Evolutionary conservation across 2,113 vertebrate species (phyloP).

Genomic region (Nerophis ophidion): DNA sequence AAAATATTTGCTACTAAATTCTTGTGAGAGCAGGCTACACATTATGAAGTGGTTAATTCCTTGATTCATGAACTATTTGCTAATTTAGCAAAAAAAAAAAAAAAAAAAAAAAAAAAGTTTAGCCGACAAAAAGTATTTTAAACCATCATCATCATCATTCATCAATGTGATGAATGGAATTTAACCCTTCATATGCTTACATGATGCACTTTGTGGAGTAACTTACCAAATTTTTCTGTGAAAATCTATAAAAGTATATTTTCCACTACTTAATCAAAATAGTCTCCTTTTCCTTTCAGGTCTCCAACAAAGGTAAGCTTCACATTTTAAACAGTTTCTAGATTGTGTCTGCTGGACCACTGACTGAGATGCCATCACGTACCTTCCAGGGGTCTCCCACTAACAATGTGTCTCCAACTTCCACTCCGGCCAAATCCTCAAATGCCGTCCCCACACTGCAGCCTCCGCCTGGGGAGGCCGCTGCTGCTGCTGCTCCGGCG

Average conservation of each 20-base stretch:
- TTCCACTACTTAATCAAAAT: neutral
- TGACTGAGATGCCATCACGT: neutral
- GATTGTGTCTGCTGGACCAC: neutral
- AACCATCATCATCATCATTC: neutral
- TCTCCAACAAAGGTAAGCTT: slow-evolving; percentile 70
- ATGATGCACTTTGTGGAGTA: slow-evolving; percentile 2
- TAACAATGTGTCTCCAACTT: slow-evolving; percentile 90
- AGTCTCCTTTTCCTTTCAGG: slow-evolving; percentile 39
- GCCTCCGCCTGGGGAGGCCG: slow-evolving; percentile 77
- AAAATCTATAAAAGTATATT: neutral
- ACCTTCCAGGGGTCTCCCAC: slow-evolving; percentile 86
- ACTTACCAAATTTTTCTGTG: slow-evolving; percentile 6
- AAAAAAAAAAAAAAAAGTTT: neutral
- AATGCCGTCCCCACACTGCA: slow-evolving; percentile 85
- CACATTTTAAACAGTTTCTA: neutral
- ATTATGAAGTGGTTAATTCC: slow-evolving; percentile 32
- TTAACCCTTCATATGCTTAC: slow-evolving; percentile 42
- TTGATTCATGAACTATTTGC: neutral
- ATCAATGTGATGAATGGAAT: slow-evolving; percentile 21
- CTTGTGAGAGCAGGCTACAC: neutral
- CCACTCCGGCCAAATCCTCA: slow-evolving; percentile 90
- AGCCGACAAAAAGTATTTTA: neutral
- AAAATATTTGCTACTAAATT: neutral
- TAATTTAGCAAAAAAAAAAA: neutral
- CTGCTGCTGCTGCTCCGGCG: slow-evolving; percentile 40